These are phyloP conservation scores for Oostethus manadensis DNA, from an alignment of 2,113 vertebrate genomes.

Conservation along the genomic window DNA sequence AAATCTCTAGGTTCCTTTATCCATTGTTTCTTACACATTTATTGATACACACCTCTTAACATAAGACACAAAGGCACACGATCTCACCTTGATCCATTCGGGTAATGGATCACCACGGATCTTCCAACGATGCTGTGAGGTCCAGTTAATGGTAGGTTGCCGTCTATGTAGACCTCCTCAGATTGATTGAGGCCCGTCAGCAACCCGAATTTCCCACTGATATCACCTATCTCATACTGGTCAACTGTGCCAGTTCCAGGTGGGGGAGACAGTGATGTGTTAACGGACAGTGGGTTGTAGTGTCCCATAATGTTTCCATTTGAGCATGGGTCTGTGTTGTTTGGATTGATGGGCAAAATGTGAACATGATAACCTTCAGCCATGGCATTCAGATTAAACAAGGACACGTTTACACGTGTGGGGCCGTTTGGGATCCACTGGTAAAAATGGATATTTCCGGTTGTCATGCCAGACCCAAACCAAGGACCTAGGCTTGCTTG, in stretches of 20 bases:
- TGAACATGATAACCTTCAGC: conserved; percentile 75
- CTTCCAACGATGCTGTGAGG: conserved; percentile 67
- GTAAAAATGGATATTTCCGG: conserved; percentile 56
- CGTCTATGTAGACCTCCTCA: conserved; percentile 48
- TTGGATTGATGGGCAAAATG: conserved; percentile 59
- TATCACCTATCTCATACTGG: conserved; percentile 76
- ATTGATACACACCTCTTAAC: no score
- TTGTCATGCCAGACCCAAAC: conserved; percentile 52
- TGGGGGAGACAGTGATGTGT: conserved; percentile 51
- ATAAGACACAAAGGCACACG: no score
- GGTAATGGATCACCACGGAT: conserved; percentile 73
- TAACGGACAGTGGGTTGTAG: conserved; percentile 70
- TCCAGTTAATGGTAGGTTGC: conserved; percentile 68
- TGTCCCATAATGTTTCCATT: conserved; percentile 63
- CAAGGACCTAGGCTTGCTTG: conserved; percentile 51
- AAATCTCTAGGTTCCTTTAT: neutral
- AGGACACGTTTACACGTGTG: conserved; percentile 57
- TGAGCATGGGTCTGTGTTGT: conserved; percentile 61
- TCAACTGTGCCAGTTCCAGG: conserved; percentile 70
- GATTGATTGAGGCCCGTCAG: conserved; percentile 39
- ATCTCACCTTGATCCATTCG: conserved; percentile 70
- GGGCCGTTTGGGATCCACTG: conserved; percentile 63
- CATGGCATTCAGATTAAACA: conserved; percentile 50
- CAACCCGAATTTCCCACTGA: conserved; percentile 75
- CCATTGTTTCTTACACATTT: no score